Percentiles rank a stretch among this genome's conserved stretches.
These are phyloP conservation scores for Caenorhabditis remanei DNA, from an alignment of 1,140 invertebrate species.

Conservation along the genomic window DNA sequence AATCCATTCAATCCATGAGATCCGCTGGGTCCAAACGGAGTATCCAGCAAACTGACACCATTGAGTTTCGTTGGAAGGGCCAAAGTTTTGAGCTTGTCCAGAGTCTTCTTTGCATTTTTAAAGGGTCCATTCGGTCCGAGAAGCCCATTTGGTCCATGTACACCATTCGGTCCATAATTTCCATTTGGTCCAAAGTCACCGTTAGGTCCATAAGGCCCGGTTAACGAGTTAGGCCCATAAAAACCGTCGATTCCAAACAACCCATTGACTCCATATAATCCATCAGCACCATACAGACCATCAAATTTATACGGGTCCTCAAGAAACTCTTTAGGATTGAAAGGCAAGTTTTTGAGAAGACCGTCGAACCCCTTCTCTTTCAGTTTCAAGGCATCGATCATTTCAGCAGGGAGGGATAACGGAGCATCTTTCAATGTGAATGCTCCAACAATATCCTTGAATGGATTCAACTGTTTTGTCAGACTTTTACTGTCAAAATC, in stretches of 20 bases:
- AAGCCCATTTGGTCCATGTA: not conserved
- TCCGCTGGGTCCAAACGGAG: not conserved
- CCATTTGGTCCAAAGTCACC: not conserved
- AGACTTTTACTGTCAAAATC: not conserved
- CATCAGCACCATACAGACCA: not conserved
- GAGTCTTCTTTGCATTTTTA: not conserved
- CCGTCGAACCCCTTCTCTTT: not conserved
- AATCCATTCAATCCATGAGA: not conserved
- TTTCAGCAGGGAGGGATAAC: not conserved
- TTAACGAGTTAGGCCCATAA: not conserved
- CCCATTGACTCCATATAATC: not conserved
- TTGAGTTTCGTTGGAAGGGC: not conserved
- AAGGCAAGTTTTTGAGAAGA: not conserved
- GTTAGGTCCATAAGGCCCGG: not conserved
- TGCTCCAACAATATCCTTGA: not conserved
- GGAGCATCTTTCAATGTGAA: not conserved
- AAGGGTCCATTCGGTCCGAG: not conserved
- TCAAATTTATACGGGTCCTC: not conserved
- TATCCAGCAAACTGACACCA: not conserved
- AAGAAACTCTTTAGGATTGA: not conserved
- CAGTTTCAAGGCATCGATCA: not conserved
- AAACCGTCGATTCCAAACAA: not conserved
- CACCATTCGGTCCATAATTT: not conserved
- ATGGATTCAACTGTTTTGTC: not conserved
- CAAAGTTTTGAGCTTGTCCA: not conserved